Evolutionary conservation across 2,797 vertebrate species (phyloP), one percentile per base, ranked within the genome.

Genomic region (Vireo griseus): DNA sequence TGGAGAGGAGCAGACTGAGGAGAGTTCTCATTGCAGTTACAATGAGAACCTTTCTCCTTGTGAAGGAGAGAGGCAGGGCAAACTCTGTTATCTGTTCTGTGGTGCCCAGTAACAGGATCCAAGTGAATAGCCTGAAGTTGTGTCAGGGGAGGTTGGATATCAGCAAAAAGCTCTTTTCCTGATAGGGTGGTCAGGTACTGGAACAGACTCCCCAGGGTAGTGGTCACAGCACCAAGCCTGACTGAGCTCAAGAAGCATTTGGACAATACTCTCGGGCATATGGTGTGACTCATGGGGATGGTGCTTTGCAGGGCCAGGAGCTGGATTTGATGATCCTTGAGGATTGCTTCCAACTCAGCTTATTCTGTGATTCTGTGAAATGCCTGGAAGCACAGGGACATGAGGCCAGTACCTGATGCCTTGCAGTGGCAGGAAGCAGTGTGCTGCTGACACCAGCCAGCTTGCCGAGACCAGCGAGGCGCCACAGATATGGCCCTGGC

Each of bases 361-460:
- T 48, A 69, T 40, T 54, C 48, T 59, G n/a, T 45, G 47, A 39
- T 45, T 52, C 24, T 86, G 48, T 20, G 20, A 39, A 69, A 24
- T 1, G 6, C 9, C 25, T 22, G 25, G 5, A 57, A 47, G 48
- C 25, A 40, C 13, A 39, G 45, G 20, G 29, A 33, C 1, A 8
- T 12, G 47, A 45, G 54, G 17, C n/a, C 0, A 0, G 20, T 89
- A 89, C 99, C 95, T 98, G 59, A 90, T 77, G 31, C 17, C 86
- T 54, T 62, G 67, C 18, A 97, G 96, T 3, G 99, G 98, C 28
- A 98, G 92, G 76, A 99, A 99, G 81, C 99, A 99, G 81, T 99
- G 99, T 2, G 99, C 99, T 0, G 99, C 99, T 0, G 99, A 99
- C 88, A 99, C 98, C 83, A 99, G 96, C 98, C 99, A 99, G 28